Evolutionary conservation across 2,888 invertebrate genomes (phyloP).

Genomic region (Ichneumon xanthorius): DNA sequence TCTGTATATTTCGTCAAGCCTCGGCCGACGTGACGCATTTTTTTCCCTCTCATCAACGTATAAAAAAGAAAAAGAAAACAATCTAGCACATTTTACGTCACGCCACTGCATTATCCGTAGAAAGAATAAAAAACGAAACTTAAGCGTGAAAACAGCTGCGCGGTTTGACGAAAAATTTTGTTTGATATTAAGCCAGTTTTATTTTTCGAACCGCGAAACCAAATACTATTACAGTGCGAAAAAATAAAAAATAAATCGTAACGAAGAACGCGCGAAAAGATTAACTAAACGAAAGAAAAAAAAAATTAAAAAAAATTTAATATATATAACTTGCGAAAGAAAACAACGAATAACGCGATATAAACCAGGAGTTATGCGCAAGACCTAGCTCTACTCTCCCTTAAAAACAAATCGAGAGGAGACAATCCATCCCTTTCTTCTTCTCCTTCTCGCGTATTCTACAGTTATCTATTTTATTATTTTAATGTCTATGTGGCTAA

Average conservation of each 20-base stretch:
- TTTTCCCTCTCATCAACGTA: conserved; percentile 20
- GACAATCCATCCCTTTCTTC: conserved; percentile 1
- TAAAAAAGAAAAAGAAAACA: conserved; percentile 20
- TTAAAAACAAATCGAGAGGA: conserved; percentile 36
- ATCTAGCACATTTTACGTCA: conserved; percentile 24
- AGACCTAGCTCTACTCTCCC: conserved; percentile 22
- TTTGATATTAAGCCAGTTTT: conserved; percentile 28
- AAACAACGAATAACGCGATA: conserved; percentile 30
- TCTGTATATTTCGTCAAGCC: conserved; percentile 24
- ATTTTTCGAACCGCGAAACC: conserved; percentile 40
- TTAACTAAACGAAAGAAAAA: conserved; percentile 27
- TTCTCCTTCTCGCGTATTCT: conserved; percentile 50
- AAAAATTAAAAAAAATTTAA: conserved; percentile 10
- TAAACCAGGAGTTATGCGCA: conserved; percentile 20
- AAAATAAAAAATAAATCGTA: conserved; percentile 5
- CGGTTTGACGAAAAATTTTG: conserved; percentile 20
- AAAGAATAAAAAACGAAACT: conserved; percentile 38
- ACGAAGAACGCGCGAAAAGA: conserved; percentile 25
- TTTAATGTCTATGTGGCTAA: conserved; percentile 79
- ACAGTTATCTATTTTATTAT: conserved; percentile 61
- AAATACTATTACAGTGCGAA: conserved; percentile 36
- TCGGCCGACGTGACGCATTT: conserved; percentile 39
- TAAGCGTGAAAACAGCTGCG: conserved; percentile 34
- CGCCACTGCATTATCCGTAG: conserved; percentile 36
- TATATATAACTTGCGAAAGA: conserved; percentile 37